These are phyloP conservation scores for Baryphthengus martii DNA, from an alignment of 2,113 vertebrate species.

Conservation along the genomic window DNA sequence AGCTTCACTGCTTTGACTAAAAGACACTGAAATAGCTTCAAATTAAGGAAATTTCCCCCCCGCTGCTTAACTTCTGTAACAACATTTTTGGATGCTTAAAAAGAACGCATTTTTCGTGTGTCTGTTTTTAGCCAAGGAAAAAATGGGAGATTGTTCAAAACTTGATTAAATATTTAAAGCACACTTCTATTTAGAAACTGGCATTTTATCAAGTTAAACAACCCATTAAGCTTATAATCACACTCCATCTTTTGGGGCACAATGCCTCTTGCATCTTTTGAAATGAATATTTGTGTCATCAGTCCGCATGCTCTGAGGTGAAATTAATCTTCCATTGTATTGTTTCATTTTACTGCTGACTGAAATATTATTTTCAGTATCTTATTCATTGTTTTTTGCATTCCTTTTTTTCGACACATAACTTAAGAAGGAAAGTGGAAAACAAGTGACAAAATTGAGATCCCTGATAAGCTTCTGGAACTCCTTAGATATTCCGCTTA, in stretches of 20 bases:
- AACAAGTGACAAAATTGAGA: constrained; percentile 2
- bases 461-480: constrained; percentile 5
- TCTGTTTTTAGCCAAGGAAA: neutral
- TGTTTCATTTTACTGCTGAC: neutral
- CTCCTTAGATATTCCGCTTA: neutral
- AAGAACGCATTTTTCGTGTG: neutral
- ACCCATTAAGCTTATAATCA: constrained; percentile 29
- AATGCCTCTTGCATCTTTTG: constrained; percentile 9
- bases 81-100: neutral
- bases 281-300: constrained; percentile 10
- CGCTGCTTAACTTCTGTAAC: neutral
- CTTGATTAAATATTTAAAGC: constrained; percentile 49
- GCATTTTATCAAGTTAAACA: constrained; percentile 51
- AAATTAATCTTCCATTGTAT: constrained; percentile 40
- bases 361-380: constrained; percentile 16
- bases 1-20: neutral
- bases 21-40: neutral
- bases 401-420: neutral
- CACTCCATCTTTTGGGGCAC: constrained; percentile 1
- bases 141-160: neutral
- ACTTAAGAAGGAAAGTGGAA: neutral
- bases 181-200: constrained; percentile 25
- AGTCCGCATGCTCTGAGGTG: neutral
- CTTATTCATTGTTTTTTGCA: constrained; percentile 6
- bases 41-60: neutral